phyloP scores from a whole-genome alignment of 2,888 invertebrate species.

The Drymonia ruficornis region DNA sequence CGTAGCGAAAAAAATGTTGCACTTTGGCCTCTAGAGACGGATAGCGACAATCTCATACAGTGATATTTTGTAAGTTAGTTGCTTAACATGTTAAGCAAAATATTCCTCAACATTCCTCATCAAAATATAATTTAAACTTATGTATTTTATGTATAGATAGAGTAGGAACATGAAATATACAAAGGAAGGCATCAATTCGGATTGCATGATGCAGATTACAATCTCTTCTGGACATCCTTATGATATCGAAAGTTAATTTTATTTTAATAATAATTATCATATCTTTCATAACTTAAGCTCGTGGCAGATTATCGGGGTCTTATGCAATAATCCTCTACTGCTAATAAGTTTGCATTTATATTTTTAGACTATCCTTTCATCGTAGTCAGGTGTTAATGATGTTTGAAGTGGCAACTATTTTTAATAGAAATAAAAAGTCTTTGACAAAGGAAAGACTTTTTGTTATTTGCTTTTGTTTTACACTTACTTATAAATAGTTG shows the following conservation, averaged over 20 bases:
- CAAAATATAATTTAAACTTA: neutral
- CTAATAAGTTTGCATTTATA: neutral
- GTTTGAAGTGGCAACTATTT: too few species aligned
- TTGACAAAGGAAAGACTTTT: too few species aligned
- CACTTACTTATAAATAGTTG: too few species aligned
- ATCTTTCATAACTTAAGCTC: neutral
- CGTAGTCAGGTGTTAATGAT: neutral
- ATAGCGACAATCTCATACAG: too few species aligned
- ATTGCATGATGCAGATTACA: neutral
- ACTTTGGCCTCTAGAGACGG: too few species aligned
- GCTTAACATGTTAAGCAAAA: neutral
- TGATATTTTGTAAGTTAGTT: too few species aligned
- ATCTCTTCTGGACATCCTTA: neutral
- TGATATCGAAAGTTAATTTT: constrained; percentile 1
- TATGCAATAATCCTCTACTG: neutral
- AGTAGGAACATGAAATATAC: neutral
- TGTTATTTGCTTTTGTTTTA: too few species aligned
- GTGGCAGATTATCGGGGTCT: neutral
- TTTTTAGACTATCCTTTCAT: neutral
- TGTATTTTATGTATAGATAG: neutral
- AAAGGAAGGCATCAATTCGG: neutral
- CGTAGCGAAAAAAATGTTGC: too few species aligned
- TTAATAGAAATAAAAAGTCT: too few species aligned
- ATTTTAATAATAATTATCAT: neutral
- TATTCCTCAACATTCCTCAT: neutral